Conservation (phyloP, 1,140 invertebrate genomes). For the Drusus annulatus region DNA sequence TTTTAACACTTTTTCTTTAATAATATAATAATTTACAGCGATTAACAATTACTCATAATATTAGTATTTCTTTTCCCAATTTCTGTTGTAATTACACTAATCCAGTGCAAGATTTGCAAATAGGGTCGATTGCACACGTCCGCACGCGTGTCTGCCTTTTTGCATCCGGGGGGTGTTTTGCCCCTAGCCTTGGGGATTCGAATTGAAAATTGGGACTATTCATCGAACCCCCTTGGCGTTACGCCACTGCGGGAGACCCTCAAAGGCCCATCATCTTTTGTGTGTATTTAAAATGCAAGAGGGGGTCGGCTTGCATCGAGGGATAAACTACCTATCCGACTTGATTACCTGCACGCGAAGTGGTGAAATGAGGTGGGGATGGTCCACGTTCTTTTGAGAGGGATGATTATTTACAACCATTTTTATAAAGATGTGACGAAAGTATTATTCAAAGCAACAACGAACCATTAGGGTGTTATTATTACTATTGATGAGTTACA, state of each 20-base stretch:
- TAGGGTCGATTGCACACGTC: constrained; percentile 20
- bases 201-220: constrained; percentile 58
- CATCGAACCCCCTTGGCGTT: constrained; percentile 40
- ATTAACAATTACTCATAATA: too few species aligned
- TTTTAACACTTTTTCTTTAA: too few species aligned
- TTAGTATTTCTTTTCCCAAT: too few species aligned
- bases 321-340: constrained; percentile 24
- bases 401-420: constrained; percentile 2
- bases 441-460: too few species aligned
- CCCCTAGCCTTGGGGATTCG: constrained; percentile 30
- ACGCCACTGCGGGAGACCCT: constrained; percentile 20
- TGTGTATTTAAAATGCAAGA: not conserved
- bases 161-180: constrained; percentile 28
- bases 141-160: constrained; percentile 35
- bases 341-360: constrained; percentile 33
- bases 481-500: too few species aligned
- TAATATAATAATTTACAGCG: too few species aligned
- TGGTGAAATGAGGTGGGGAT: constrained; percentile 2
- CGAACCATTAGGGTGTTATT: too few species aligned
- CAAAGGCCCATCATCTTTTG: constrained; percentile 45
- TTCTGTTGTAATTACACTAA: constrained; percentile 13
- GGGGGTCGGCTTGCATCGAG: not conserved
- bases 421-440: not conserved
- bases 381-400: not conserved
- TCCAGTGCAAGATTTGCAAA: not conserved